A percentile compares a stretch with the other conserved stretches of the same genome.
phyloP scores from a whole-genome alignment of 2,113 vertebrate species.

The Chrysochloris asiatica region DNA sequence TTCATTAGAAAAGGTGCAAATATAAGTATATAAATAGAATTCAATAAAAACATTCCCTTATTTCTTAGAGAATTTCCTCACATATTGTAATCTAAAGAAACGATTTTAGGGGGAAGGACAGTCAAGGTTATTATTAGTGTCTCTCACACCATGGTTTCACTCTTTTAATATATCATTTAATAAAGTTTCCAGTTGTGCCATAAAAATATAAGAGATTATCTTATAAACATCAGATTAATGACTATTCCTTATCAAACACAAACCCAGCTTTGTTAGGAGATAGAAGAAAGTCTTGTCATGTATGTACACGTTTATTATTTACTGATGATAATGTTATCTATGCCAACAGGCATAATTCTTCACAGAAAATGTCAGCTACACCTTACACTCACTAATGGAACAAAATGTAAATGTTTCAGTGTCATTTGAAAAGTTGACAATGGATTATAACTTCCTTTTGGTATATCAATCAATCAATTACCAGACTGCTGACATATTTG shows the following conservation, averaged over 20 bases:
- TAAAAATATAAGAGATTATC: not conserved
- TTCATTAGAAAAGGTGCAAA: not conserved
- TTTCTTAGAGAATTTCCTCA: not conserved
- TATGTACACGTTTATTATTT: not conserved
- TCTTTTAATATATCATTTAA: not conserved
- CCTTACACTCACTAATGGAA: not conserved
- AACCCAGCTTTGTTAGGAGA: not conserved
- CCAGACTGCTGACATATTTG: not conserved
- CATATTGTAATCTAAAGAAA: not conserved
- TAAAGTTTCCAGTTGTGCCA: not conserved
- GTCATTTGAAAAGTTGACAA: slow-evolving; percentile 28
- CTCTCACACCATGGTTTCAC: not conserved
- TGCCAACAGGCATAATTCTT: not conserved
- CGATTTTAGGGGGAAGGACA: not conserved
- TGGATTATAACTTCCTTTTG: slow-evolving; percentile 8
- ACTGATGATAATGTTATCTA: not conserved
- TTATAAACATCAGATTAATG: not conserved
- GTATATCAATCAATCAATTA: slow-evolving; percentile 12
- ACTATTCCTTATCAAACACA: slow-evolving; percentile 3
- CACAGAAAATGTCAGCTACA: not conserved
- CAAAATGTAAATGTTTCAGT: slow-evolving; percentile 43
- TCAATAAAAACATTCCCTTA: not conserved
- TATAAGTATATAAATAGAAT: not conserved
- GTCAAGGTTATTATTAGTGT: not conserved
- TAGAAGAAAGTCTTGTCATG: not conserved